These are phyloP conservation scores for Disparrhopalites patrizii DNA, from an alignment of 2,888 invertebrate species.

Conservation along the genomic window DNA sequence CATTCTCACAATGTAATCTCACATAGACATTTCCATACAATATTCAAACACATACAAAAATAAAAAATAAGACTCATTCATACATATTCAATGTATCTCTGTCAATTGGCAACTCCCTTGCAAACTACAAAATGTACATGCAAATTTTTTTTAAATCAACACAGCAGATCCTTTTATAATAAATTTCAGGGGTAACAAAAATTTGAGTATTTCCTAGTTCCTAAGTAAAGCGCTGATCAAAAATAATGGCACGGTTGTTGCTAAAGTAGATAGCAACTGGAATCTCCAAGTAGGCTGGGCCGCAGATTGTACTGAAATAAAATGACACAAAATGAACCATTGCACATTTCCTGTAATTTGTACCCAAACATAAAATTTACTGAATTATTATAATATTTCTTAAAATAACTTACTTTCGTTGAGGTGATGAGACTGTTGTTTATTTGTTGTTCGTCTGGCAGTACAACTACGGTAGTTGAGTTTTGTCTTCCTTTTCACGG, in stretches of 20 bases:
- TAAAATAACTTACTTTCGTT: slow-evolving; percentile 15
- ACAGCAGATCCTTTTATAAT: too few relatives aligned
- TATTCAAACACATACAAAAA: background rate
- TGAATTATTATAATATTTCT: background rate
- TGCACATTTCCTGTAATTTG: background rate
- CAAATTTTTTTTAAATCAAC: too few relatives aligned
- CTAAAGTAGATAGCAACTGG: background rate
- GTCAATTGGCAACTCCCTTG: too few relatives aligned
- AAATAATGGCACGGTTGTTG: slow-evolving; percentile 20
- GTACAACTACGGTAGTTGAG: slow-evolving; percentile 74
- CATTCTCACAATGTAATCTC: too few relatives aligned
- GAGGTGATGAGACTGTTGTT: slow-evolving; percentile 21
- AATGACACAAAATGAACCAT: background rate
- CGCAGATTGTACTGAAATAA: slow-evolving; percentile 10
- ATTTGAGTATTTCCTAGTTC: slow-evolving; percentile 15
- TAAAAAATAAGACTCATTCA: background rate
- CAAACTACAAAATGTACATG: too few relatives aligned
- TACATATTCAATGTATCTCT: background rate
- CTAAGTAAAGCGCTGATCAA: slow-evolving; percentile 13
- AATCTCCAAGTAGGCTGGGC: background rate
- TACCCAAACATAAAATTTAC: background rate
- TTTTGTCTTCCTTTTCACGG: slow-evolving; percentile 63
- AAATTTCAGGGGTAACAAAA: slow-evolving; percentile 18
- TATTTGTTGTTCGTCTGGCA: slow-evolving; percentile 53
- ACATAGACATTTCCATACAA: background rate